phyloP scores from a whole-genome alignment of 92 coral and sea anemone genomes.

The Palythoa caribaeorum region DNA sequence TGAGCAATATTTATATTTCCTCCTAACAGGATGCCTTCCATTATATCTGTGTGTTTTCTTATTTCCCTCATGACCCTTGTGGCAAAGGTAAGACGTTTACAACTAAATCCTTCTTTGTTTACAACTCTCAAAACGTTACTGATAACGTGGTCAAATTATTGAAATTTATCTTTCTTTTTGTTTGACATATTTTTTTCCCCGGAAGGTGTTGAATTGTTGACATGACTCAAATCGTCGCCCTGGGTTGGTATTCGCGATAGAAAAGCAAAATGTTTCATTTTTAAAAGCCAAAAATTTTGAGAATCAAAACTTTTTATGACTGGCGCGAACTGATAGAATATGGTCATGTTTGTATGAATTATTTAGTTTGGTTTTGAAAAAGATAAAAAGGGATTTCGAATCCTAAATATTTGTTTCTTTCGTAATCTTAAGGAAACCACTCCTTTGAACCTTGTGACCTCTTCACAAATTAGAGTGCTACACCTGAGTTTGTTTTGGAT shows the following conservation, averaged over 20 bases:
- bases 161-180: not conserved
- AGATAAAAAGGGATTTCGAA: not conserved
- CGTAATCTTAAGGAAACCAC: not conserved
- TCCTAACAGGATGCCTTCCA: too few species aligned
- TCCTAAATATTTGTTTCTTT: not conserved
- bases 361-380: not conserved
- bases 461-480: not conserved
- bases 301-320: too few species aligned
- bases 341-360: too few species aligned
- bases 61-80: not conserved
- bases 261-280: not conserved
- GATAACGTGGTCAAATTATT: not conserved
- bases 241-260: not conserved
- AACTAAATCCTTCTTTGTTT: not conserved
- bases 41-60: not conserved
- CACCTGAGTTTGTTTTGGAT: too few species aligned
- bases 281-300: not conserved
- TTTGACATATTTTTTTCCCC: not conserved
- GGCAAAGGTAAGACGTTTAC: conserved; percentile 1
- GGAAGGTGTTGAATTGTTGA: not conserved
- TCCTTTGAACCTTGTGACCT: not conserved
- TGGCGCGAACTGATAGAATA: too few species aligned
- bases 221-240: not conserved
- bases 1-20: too few species aligned
- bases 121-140: not conserved